phyloP scores from a whole-genome alignment of 2,888 invertebrate species.

The Trichogramma evanescens region DNA sequence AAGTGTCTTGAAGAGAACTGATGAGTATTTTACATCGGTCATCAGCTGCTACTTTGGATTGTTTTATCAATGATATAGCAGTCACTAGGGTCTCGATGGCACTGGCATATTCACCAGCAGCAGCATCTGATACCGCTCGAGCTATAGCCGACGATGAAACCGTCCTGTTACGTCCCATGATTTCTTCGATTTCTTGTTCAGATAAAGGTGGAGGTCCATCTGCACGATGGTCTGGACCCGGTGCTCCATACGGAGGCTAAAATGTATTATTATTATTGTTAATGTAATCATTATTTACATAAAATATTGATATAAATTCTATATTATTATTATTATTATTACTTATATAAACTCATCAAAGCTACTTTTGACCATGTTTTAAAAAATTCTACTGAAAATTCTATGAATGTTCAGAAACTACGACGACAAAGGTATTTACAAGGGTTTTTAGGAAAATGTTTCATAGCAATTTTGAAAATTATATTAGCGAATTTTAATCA shows the following conservation, averaged over 20 bases:
- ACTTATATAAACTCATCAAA: neutral
- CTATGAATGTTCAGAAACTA: too few relatives aligned
- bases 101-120: conserved; percentile 94
- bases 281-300: neutral
- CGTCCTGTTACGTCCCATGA: conserved; percentile 93
- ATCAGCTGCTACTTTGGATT: conserved; percentile 91
- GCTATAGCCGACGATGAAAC: conserved; percentile 97
- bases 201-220: conserved; percentile 63
- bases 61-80: conserved; percentile 96
- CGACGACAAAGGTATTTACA: too few relatives aligned
- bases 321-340: neutral
- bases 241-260: conserved; percentile 56
- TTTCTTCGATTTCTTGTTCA: conserved; percentile 97
- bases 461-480: too few relatives aligned
- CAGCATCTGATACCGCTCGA: conserved; percentile 94
- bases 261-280: neutral
- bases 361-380: neutral
- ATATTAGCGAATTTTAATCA: neutral
- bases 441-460: too few relatives aligned
- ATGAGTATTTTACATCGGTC: conserved; percentile 97
- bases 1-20: conserved; percentile 91
- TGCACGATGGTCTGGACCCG: conserved; percentile 49
- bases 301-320: neutral
- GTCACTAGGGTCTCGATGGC: conserved; percentile 98
- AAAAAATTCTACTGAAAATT: too few relatives aligned